phyloP scores from a whole-genome alignment of 2,888 invertebrate species.

The Boloria selene region DNA sequence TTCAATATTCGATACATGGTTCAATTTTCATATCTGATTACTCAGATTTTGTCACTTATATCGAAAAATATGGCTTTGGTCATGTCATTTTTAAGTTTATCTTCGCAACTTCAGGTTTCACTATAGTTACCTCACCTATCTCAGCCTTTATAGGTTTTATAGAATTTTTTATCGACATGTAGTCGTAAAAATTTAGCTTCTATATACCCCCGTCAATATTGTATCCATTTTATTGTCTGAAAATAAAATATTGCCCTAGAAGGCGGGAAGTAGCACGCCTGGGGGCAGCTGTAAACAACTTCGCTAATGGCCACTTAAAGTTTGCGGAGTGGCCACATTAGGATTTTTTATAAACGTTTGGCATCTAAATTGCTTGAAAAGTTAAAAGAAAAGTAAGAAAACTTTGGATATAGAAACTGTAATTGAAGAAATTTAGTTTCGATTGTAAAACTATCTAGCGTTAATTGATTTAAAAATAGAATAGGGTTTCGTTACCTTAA shows the following conservation, averaged over 20 bases:
- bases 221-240: slow-evolving; percentile 22
- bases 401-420: slow-evolving; percentile 1
- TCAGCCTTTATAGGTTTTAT: not conserved
- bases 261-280: slow-evolving; percentile 50
- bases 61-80: too few relatives aligned
- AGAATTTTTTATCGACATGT: not conserved
- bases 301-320: slow-evolving; percentile 71
- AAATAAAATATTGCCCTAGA: slow-evolving; percentile 31
- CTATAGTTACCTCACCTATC: not conserved
- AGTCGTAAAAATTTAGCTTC: slow-evolving; percentile 5
- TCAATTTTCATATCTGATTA: slow-evolving; percentile 3
- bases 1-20: not conserved
- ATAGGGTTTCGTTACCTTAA: too few relatives aligned
- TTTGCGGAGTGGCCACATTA: slow-evolving; percentile 62
- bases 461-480: not conserved
- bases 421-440: slow-evolving; percentile 7
- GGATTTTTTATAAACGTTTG: slow-evolving; percentile 39
- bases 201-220: slow-evolving; percentile 10
- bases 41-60: not conserved
- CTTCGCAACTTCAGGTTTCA: too few relatives aligned
- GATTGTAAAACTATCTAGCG: not conserved
- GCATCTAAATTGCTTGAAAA: slow-evolving; percentile 26
- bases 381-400: slow-evolving; percentile 9
- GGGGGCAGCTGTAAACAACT: slow-evolving; percentile 69
- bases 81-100: too few relatives aligned